Evolutionary conservation across 2,113 vertebrate species (phyloP).

Genomic region (Sphaerodactylus townsendi): DNA sequence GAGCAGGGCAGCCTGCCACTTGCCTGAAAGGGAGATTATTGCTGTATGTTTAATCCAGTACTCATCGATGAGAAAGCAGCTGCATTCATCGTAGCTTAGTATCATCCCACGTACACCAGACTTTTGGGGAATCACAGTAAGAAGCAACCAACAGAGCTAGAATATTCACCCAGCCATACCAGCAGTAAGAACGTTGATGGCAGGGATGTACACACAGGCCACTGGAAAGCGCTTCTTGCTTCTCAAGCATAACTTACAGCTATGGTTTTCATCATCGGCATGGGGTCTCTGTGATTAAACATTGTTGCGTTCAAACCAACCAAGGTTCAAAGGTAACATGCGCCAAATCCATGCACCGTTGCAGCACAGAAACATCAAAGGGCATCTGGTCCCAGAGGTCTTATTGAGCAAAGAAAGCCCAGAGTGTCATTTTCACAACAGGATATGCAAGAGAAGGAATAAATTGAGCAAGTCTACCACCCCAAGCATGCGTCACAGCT

Average conservation of each 20-base stretch:
- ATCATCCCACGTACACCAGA: background rate
- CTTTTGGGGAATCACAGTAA: background rate
- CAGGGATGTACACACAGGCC: background rate
- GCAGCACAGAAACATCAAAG: background rate
- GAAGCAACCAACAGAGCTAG: background rate
- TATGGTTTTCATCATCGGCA: background rate
- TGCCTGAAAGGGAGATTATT: conserved; percentile 15
- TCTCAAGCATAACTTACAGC: background rate
- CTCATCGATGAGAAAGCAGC: background rate
- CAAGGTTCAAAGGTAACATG: background rate
- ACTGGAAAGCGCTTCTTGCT: background rate
- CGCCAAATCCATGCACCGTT: background rate
- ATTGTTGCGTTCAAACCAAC: background rate
- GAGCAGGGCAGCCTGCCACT: conserved; percentile 9
- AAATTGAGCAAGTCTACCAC: background rate
- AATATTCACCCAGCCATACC: background rate
- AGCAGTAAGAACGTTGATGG: background rate
- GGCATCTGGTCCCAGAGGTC: background rate
- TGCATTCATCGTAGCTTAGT: background rate
- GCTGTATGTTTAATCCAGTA: background rate
- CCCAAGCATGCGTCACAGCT: background rate
- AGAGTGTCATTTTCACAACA: background rate
- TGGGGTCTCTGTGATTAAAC: background rate
- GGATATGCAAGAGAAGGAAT: background rate
- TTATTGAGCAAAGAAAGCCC: background rate